Evolutionary conservation across 2,888 invertebrate species (phyloP).

Genomic region (Halocaridina rubra): DNA sequence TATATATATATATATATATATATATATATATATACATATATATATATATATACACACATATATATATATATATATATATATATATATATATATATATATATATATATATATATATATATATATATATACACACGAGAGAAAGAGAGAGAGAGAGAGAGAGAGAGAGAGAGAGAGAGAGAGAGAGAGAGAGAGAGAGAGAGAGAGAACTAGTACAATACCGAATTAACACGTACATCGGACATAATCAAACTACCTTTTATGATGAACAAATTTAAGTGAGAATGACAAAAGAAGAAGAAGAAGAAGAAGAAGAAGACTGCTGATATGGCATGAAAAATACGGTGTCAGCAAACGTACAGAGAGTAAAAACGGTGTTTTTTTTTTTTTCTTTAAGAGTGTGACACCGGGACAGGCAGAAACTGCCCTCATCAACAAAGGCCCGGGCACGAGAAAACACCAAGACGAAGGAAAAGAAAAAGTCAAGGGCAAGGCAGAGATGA

Average conservation of each 20-base stretch:
- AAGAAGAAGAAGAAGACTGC: neutral
- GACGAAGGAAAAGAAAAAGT: too few relatives aligned
- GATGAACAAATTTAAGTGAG: neutral
- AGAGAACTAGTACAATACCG: neutral
- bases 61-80: constrained; percentile 16
- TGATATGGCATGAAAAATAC: too few relatives aligned
- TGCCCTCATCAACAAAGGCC: too few relatives aligned
- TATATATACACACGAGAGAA: neutral
- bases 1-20: neutral
- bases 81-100: constrained; percentile 23
- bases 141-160: too few relatives aligned
- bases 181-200: neutral
- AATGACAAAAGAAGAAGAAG: neutral
- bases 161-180: neutral
- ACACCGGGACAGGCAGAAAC: too few relatives aligned
- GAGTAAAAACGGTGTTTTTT: too few relatives aligned
- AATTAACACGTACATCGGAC: neutral
- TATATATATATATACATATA: neutral
- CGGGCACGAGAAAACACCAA: too few relatives aligned
- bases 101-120: constrained; percentile 23
- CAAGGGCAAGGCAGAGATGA: too few relatives aligned
- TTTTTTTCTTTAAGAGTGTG: too few relatives aligned
- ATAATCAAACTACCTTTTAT: neutral
- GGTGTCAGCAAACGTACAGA: too few relatives aligned
- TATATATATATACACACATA: neutral